A percentile compares a stretch with the other conserved stretches of the same genome.
phyloP scores from a whole-genome alignment of 2,113 vertebrate genomes.

The Nothobranchius furzeri region DNA sequence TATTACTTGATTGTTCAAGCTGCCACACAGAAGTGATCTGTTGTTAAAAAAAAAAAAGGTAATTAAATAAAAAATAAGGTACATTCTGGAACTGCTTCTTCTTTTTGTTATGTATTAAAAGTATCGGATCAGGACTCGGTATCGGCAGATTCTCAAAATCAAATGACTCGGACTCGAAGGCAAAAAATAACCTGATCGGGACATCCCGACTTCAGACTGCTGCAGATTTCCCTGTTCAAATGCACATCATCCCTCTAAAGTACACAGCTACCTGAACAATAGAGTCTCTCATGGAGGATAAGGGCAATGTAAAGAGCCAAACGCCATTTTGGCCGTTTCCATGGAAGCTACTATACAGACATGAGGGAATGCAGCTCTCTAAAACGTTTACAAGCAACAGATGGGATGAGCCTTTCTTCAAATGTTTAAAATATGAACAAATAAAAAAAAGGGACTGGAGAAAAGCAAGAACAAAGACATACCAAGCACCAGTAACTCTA shows the following conservation, averaged over 20 bases:
- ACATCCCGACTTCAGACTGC: background rate
- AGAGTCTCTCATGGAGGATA: slow-evolving; percentile 73
- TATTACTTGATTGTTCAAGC: no score
- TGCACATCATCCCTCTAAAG: slow-evolving; percentile 20
- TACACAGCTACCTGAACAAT: slow-evolving; percentile 66
- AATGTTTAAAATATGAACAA: background rate
- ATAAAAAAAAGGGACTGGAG: slow-evolving; percentile 1
- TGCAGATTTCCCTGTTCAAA: slow-evolving; percentile 13
- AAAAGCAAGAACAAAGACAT: slow-evolving; percentile 47
- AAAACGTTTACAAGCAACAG: slow-evolving; percentile 23
- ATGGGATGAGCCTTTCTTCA: background rate
- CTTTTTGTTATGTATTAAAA: no score
- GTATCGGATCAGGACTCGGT: no score
- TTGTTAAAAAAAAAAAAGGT: no score
- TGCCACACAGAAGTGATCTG: no score
- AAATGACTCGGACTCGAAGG: no score
- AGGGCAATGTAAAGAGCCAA: slow-evolving; percentile 82
- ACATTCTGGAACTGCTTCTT: no score
- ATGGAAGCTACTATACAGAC: slow-evolving; percentile 79
- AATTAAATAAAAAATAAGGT: no score
- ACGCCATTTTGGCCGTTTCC: slow-evolving; percentile 80
- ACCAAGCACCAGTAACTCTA: slow-evolving; percentile 95
- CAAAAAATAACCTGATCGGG: no score
- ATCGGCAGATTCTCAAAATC: no score
- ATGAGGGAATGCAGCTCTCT: slow-evolving; percentile 70